A percentile compares a stretch with the other conserved stretches of the same genome.
These are phyloP conservation scores for Cydia amplana DNA, from an alignment of 1,140 invertebrate genomes.

Conservation along the genomic window DNA sequence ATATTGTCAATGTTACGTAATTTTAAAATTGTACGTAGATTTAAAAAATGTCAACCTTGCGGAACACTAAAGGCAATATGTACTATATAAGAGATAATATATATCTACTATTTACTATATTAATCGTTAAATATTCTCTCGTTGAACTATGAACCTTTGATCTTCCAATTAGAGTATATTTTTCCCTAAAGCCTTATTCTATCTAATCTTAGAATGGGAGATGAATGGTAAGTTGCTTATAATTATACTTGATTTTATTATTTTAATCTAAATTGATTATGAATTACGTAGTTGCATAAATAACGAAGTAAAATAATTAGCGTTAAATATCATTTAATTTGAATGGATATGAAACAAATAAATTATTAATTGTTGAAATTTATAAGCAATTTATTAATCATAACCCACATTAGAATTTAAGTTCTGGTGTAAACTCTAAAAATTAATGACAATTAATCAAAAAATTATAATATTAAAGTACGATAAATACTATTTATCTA, in stretches of 20 bases:
- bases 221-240: not conserved
- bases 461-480: too few relatives aligned
- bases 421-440: not conserved
- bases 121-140: conserved; percentile 18
- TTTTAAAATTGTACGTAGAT: not conserved
- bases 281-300: too few relatives aligned
- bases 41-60: not conserved
- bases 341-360: not conserved
- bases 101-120: conserved; percentile 25
- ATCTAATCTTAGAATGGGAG: not conserved
- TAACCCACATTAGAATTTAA: not conserved
- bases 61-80: conserved; percentile 27
- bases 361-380: not conserved
- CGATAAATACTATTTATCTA: not conserved
- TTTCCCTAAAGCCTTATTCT: conserved; percentile 20
- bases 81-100: conserved; percentile 4
- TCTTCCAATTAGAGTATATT: conserved; percentile 20
- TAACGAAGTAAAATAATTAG: too few relatives aligned
- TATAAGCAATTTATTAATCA: conserved; percentile 2
- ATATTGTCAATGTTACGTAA: too few relatives aligned
- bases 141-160: conserved; percentile 17
- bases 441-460: not conserved
- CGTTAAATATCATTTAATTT: too few relatives aligned
- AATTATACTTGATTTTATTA: not conserved
- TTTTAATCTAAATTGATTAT: not conserved